A percentile compares a stretch with the other conserved stretches of the same genome.
Evolutionary conservation across 2,113 vertebrate genomes (phyloP).

Genomic region (Oncorhynchus gorbuscha): DNA sequence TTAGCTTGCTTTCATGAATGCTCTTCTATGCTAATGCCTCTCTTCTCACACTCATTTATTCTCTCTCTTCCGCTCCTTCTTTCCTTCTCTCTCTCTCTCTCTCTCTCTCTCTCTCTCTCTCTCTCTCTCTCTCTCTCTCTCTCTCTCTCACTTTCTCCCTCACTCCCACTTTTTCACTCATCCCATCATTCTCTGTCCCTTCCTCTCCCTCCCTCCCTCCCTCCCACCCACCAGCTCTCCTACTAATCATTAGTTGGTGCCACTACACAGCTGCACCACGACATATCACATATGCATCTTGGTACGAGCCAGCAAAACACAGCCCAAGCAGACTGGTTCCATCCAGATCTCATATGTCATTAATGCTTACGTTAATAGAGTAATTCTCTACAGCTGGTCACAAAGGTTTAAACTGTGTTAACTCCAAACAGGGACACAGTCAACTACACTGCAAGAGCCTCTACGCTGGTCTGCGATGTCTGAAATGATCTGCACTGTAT

Average conservation of each 20-base stretch:
- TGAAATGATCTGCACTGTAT: neutral
- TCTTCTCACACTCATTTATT: neutral
- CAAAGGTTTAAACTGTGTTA: neutral
- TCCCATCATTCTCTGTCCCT: neutral
- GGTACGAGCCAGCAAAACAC: neutral
- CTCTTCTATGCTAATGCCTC: neutral
- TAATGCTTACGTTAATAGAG: conserved; percentile 14
- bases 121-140: neutral
- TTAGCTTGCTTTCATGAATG: conserved; percentile 5
- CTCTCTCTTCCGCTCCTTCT: neutral
- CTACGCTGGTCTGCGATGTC: neutral
- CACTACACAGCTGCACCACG: neutral
- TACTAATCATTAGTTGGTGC: neutral
- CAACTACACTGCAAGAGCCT: neutral
- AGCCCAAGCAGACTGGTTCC: neutral
- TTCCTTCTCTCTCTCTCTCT: neutral
- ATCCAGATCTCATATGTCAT: conserved; percentile 20
- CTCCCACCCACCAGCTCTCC: neutral
- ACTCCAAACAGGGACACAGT: neutral
- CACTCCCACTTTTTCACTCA: no score
- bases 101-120: neutral
- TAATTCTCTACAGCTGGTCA: conserved; percentile 17
- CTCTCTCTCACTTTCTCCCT: neutral
- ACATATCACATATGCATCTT: neutral
- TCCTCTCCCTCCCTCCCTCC: neutral